Evolutionary conservation across 2,797 vertebrate genomes (phyloP).

Genomic region (Crocodylus rhombifer): DNA sequence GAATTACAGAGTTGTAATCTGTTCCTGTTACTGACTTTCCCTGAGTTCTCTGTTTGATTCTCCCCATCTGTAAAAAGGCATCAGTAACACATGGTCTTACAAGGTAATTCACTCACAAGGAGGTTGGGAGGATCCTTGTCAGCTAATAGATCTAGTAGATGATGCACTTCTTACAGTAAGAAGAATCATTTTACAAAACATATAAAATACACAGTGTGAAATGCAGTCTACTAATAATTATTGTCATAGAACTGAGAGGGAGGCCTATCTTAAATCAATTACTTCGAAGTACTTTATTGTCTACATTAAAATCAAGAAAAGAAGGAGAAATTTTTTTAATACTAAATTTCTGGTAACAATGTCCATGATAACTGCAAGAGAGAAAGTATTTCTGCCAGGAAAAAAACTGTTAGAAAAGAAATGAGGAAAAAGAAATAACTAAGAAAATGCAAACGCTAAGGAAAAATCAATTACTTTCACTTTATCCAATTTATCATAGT

Average conservation of each 20-base stretch:
- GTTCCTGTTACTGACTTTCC: conserved; percentile 27
- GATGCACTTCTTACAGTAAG: conserved; percentile 3
- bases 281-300: conserved; percentile 4
- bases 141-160: conserved; percentile 5
- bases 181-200: background rate
- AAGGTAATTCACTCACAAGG: conserved; percentile 22
- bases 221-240: conserved; percentile 23
- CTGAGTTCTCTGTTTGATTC: background rate
- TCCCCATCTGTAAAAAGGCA: background rate
- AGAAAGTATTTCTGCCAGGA: conserved; percentile 16
- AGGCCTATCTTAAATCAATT: conserved; percentile 10
- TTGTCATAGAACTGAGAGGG: background rate
- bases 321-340: conserved; percentile 13
- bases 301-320: background rate
- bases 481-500: conserved; percentile 47
- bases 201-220: background rate
- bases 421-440: conserved; percentile 8
- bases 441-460: conserved; percentile 46
- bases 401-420: conserved; percentile 45
- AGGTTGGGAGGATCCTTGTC: background rate
- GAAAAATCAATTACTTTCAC: conserved; percentile 56
- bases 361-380: conserved; percentile 9
- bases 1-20: background rate
- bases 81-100: background rate
- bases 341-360: conserved; percentile 52